Base-by-base conservation (phyloP, 2,888 invertebrate genomes). In the Graphium colonna region DNA sequence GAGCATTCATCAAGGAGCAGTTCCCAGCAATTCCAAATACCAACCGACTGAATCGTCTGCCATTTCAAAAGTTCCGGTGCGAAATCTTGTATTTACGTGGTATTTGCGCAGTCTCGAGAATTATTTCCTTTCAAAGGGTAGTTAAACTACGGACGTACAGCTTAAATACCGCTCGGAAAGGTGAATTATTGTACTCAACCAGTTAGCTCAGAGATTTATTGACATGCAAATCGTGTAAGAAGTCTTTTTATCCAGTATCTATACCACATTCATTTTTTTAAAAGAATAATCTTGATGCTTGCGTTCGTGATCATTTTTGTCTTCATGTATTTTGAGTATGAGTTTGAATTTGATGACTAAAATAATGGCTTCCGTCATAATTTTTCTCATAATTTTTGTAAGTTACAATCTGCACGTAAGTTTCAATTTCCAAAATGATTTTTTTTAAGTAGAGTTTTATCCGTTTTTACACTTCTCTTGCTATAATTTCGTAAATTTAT, bases 121-220 rank as follows among this genome's bases (percentile, higher is more conserved):
- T 74, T 74, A 78, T 71, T 74, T 75, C 66, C 69, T 65, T 66
- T 73, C 63, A 69, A 62, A 18, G 48, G 36, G 26, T 38, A 69
- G 69, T 73, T 74, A 74, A 71, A 72, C 70, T 67, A 69, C 63
- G 68, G 70, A 67, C 64, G 68, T 67, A 73, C 71, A 73, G 73
- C 69, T 77, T 77, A 76, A 77, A 76, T 69, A 69, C 71, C 69
- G 69, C 69, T 74, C 67, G 70, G 66, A 61, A 64, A 58, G 63
- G 68, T 79, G 73, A 81, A 70, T 79, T 79, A 82, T 79, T 65
- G 63, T 73, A 69, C 75, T 74, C 68, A 61, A 38, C 17, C 36
- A 38, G 41, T 47, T 47, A 17, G 28, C 38, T 17, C 36, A 36
- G 42, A n/a, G 39, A 43, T 48, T 52, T 48, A 53, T 48, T 48